Percentiles rank a stretch among this genome's conserved stretches.
These are phyloP conservation scores for Bos javanicus DNA, from an alignment of 2,113 vertebrate genomes.

Conservation along the genomic window DNA sequence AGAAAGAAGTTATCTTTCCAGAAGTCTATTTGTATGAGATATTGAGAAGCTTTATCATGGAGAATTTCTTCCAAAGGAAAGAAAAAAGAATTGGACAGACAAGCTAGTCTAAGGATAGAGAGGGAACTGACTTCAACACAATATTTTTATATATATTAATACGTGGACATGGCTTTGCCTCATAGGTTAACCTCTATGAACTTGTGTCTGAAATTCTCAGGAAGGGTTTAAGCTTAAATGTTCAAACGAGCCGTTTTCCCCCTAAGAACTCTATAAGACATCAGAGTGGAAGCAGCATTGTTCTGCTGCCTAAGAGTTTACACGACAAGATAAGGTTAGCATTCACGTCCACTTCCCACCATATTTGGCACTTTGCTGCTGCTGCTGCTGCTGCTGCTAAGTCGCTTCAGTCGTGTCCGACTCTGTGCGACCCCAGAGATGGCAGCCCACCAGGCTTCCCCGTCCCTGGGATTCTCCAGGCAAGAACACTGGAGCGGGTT, in stretches of 20 bases:
- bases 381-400: no score
- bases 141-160: not conserved
- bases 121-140: not conserved
- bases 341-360: not conserved
- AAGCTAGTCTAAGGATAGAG: not conserved
- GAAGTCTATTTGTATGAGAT: not conserved
- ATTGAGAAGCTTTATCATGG: not conserved
- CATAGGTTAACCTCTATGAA: not conserved
- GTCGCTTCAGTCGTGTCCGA: no score
- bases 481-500: no score
- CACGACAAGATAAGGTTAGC: not conserved
- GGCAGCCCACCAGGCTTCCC: no score
- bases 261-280: not conserved
- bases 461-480: no score
- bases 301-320: not conserved
- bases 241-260: not conserved
- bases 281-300: not conserved
- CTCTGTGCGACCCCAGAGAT: no score
- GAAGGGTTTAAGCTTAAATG: not conserved
- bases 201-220: not conserved
- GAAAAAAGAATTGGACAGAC: not conserved
- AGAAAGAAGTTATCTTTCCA: not conserved
- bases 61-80: not conserved
- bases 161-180: not conserved
- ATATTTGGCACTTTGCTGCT: not conserved